These are phyloP conservation scores for Scomber colias DNA, from an alignment of 2,113 vertebrate species.

Conservation along the genomic window DNA sequence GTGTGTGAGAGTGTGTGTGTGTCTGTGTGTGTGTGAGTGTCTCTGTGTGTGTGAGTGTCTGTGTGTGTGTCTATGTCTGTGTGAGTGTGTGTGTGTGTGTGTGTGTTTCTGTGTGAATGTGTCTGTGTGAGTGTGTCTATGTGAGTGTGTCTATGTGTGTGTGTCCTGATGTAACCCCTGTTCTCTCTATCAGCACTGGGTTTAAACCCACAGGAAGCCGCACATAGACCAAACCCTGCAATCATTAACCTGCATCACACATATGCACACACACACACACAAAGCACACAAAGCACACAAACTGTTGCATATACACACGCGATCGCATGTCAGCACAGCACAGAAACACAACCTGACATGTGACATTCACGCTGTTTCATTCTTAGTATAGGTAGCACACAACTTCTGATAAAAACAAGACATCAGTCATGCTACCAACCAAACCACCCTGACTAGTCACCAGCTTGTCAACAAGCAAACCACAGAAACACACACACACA, in stretches of 20 bases:
- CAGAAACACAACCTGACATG: constrained; percentile 1
- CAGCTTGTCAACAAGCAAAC: constrained; percentile 14
- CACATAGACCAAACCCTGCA: constrained; percentile 52
- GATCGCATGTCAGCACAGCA: neutral
- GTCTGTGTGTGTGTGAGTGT: no score
- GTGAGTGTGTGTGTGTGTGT: no score
- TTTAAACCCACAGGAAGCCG: constrained; percentile 69
- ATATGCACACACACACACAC: constrained; percentile 12
- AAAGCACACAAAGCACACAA: constrained; percentile 12
- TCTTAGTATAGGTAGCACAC: constrained; percentile 28
- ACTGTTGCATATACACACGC: neutral
- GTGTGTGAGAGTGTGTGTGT: no score
- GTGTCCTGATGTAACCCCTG: constrained; percentile 46
- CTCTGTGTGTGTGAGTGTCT: no score
- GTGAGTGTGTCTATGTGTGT: constrained; percentile 3
- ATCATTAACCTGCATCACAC: constrained; percentile 67
- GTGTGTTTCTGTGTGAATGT: no score
- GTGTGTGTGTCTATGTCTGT: no score
- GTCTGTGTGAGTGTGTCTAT: neutral
- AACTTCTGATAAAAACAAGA: constrained; percentile 40
- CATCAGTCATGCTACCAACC: constrained; percentile 22
- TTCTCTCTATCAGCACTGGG: constrained; percentile 50
- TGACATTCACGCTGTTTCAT: constrained; percentile 24
- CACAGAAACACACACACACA: constrained; percentile 12
- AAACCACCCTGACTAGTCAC: constrained; percentile 42